These are phyloP conservation scores for Himalopsyche kuldschensis DNA, from an alignment of 2,888 invertebrate genomes.

Conservation along the genomic window DNA sequence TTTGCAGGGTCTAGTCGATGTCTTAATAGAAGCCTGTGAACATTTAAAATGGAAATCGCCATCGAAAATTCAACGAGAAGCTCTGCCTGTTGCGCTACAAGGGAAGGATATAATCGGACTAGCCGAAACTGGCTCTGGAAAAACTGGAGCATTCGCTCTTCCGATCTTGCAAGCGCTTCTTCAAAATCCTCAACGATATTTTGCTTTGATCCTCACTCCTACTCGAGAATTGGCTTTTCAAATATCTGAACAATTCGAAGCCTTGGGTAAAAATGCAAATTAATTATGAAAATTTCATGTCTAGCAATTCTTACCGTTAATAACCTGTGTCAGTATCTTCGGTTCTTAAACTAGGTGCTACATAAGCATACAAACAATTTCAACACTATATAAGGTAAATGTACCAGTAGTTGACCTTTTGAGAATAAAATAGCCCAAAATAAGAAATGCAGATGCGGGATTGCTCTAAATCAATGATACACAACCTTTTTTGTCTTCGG, in stretches of 20 bases:
- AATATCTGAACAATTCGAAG: conserved; percentile 98
- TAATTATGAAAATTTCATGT: no score
- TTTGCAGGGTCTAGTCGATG: conserved; percentile 84
- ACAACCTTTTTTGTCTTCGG: no score
- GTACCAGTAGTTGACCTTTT: no score
- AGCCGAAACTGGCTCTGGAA: conserved; percentile 91
- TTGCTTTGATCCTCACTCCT: conserved; percentile 91
- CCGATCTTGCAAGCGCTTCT: conserved; percentile 92
- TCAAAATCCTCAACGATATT: conserved; percentile 90
- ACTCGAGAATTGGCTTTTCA: conserved; percentile 98
- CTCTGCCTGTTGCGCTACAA: conserved; percentile 87
- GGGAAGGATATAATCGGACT: conserved; percentile 77
- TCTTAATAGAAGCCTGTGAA: conserved; percentile 87
- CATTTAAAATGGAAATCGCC: conserved; percentile 93
- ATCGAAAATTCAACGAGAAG: conserved; percentile 92
- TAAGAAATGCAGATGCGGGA: no score
- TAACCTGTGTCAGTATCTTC: background rate
- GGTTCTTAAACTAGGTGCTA: background rate
- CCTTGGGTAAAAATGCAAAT: conserved; percentile 69
- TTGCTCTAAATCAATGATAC: no score
- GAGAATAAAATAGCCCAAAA: no score
- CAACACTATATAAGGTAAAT: background rate
- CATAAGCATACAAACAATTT: background rate
- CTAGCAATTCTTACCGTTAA: no score
- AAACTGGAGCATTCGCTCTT: conserved; percentile 96